Conservation (phyloP, 2,113 vertebrate genomes). For the Percina caprodes region DNA sequence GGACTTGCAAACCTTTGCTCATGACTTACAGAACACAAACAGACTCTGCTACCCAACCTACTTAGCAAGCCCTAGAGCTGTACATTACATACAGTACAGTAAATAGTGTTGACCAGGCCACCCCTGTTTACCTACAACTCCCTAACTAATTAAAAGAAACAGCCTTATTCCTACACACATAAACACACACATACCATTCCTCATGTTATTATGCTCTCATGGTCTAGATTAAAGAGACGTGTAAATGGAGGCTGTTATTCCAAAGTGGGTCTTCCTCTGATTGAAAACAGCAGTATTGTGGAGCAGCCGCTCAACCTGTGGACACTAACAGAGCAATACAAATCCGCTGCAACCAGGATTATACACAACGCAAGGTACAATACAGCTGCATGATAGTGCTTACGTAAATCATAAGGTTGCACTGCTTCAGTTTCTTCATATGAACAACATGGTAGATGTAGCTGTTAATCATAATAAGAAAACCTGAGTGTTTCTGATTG, state of each 20-base stretch:
- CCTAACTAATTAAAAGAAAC: background rate
- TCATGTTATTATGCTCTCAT: background rate
- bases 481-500: background rate
- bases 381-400: background rate
- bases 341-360: slow-evolving; percentile 80
- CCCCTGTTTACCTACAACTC: background rate
- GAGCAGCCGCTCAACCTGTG: slow-evolving; percentile 92
- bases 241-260: slow-evolving; percentile 83
- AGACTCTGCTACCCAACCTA: no score
- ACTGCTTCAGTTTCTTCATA: background rate
- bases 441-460: background rate
- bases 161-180: background rate
- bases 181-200: background rate
- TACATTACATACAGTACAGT: background rate
- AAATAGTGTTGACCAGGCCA: background rate
- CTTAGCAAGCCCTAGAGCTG: background rate
- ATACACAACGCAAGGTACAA: slow-evolving; percentile 88
- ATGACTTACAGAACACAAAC: background rate
- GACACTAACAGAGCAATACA: slow-evolving; percentile 84
- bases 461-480: background rate
- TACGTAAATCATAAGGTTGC: background rate
- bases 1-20: background rate
- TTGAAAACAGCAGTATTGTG: slow-evolving; percentile 89
- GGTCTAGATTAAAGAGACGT: slow-evolving; percentile 66
- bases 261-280: slow-evolving; percentile 89